A percentile compares a stretch with the other conserved stretches of the same genome.
These are phyloP conservation scores for Spicauda simplicius DNA, from an alignment of 2,888 invertebrate species.

Conservation along the genomic window DNA sequence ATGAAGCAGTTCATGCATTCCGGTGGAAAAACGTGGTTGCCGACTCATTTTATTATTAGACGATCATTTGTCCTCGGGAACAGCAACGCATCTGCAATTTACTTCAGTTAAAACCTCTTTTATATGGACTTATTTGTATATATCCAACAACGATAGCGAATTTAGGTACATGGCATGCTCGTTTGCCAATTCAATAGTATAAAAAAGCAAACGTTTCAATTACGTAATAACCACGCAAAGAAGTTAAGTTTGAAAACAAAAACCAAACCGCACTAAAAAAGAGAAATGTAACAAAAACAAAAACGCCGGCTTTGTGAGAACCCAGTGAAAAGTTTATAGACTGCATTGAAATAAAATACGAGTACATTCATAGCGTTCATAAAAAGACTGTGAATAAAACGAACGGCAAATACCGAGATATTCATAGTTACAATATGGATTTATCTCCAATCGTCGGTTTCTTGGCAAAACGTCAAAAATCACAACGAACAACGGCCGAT, in stretches of 20 bases:
- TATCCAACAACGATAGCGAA: no score
- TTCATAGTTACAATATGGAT: slow-evolving; percentile 32
- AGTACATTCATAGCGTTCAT: slow-evolving; percentile 28
- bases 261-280: slow-evolving; percentile 22
- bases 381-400: slow-evolving; percentile 27
- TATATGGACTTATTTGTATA: no score
- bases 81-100: no score
- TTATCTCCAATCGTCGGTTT: slow-evolving; percentile 32
- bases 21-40: no score
- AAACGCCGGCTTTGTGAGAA: slow-evolving; percentile 10
- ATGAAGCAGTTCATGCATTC: no score
- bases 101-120: no score
- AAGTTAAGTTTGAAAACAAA: slow-evolving; percentile 17
- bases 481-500: slow-evolving; percentile 21
- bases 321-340: slow-evolving; percentile 35
- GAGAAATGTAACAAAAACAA: slow-evolving; percentile 26
- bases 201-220: neutral
- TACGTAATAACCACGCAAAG: slow-evolving; percentile 18
- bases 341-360: slow-evolving; percentile 34
- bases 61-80: no score
- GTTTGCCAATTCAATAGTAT: no score
- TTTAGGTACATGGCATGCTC: no score
- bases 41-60: no score
- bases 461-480: slow-evolving; percentile 40
- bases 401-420: slow-evolving; percentile 21